Base-by-base conservation (phyloP, 2,888 invertebrate species). In the Lasioglossum leucozonium region DNA sequence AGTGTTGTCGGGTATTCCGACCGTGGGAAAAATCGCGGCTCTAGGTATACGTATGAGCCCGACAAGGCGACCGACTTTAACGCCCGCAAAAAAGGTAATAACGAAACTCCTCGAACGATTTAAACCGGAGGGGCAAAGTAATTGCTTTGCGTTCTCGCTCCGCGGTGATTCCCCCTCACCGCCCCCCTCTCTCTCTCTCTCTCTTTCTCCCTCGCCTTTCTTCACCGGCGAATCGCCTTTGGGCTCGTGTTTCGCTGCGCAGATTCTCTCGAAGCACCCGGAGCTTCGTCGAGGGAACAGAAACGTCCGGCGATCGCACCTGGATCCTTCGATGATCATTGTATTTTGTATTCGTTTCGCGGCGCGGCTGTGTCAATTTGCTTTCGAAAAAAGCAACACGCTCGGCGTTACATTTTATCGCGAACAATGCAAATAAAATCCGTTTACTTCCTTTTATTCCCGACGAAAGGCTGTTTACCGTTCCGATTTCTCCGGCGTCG, bases 81-180 rank as follows among this genome's bases (percentile, higher is more conserved):
- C 16, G 47, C 16, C 22, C 72, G 26, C 72, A 47, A 44, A 77
- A 77, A 26, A 71, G 65, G 72, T 67, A 74, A 55, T 72, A 67
- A 62, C 69, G 65, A 71, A 79, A 42, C 62, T 74, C 65, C 74
- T 47, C 74, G 65, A 51, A 72, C 72, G 72, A 72, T 72, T 72
- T 47, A 72, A 72, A 67, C 40, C 79, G 72, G 72, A 72, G 77
- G 79, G 79, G 72, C 84, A 79, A 82, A 85, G 76, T 82, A 88
- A 88, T 87, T 82, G 82, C 88, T 79, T 83, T 47, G 79, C 65
- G 84, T 83, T 83, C 83, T 82, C 79, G 55, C 76, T 80, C 74
- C 75, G 34, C 75, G 44, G 5, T 51, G 65, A 47, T 72, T 26
- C 51, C 44, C 37, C 44, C n/a, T n/a, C n/a, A n/a, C n/a, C n/a